Conservation (phyloP, 2,797 vertebrate genomes). For the Chaenodraco wilsoni region DNA sequence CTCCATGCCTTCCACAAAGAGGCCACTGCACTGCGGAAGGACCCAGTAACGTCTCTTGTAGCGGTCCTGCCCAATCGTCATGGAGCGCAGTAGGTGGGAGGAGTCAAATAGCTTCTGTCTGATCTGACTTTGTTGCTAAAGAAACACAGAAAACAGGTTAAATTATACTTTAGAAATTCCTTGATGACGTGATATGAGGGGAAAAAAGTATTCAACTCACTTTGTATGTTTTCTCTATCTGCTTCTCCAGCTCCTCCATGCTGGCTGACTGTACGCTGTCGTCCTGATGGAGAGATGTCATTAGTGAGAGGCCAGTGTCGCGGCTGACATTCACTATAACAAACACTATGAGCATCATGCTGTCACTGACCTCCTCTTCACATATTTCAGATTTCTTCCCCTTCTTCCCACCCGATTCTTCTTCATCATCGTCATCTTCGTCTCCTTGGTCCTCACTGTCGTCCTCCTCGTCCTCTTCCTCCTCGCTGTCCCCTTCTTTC, state of each 20-base stretch:
- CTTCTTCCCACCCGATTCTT: conserved; percentile 88
- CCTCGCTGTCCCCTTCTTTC: conserved; percentile 90
- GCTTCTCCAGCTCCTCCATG: conserved; percentile 94
- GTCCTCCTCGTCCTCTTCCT: conserved; percentile 92
- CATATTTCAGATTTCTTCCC: conserved; percentile 89
- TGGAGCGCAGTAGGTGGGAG: conserved; percentile 90
- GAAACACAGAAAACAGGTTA: conserved; percentile 30
- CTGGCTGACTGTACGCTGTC: conserved; percentile 89
- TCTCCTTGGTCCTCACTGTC: conserved; percentile 93
- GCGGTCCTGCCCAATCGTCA: conserved; percentile 95
- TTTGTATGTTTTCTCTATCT: conserved; percentile 93
- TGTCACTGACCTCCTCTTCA: conserved; percentile 89
- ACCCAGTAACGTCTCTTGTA: conserved; percentile 96
- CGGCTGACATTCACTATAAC: conserved; percentile 34
- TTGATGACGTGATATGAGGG: neutral
- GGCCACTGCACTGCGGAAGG: conserved; percentile 91
- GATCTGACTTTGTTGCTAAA: conserved; percentile 93
- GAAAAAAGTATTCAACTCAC: conserved; percentile 68
- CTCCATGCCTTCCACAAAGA: conserved; percentile 95
- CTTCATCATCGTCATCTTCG: conserved; percentile 91
- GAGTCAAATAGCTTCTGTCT: conserved; percentile 92
- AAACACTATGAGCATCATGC: conserved; percentile 17
- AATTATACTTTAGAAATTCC: neutral
- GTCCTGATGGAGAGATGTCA: conserved; percentile 82
- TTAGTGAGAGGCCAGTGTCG: conserved; percentile 34